Base-by-base conservation (phyloP, 1,140 invertebrate species). In the Brachionus rubens region DNA sequence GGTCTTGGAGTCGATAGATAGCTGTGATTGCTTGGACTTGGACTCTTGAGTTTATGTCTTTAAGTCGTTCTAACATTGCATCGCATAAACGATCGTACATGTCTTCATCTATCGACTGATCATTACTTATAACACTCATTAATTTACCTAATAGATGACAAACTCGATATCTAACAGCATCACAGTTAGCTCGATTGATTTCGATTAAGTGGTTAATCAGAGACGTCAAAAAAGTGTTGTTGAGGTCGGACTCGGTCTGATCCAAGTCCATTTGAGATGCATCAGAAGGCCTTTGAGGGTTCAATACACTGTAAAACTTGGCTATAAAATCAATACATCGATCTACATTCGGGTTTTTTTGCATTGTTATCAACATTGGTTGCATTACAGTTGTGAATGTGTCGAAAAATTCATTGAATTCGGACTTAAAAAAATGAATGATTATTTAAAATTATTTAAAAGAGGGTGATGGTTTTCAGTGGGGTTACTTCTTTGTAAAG, bases 1-100 rank as follows among this genome's bases (percentile, higher is more conserved):
- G 92, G 79, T 91, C 90, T 83, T 94, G 92, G 3, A 94, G 85
- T 46, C 91, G 86, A 21, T 90, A 87, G 16, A 94, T 84, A n/a
- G 91, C 91, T 30, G 89, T 80, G 0, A 92, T 89, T 14, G 92
- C 91, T 80, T 92, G 89, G 41, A 89, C 88, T 46, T 92, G 85
- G 0, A 93, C 90, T 77, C 88, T 87, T 3, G 90, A 86, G n/a
- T 89, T 87, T 30, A 87, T 89, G 80, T 92, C 91, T 83, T 87
- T 83, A 3, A 91, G 83, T 40, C 90, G 81, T 28, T 89, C 87
- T 7, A 90, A 85, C 90, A 92, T 91, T 41, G 87, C 88, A 14
- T 85, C 82, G 48, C 89, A 87, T 36, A 92, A 89, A 76, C 87
- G 87, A 78, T 91, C 89, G 82, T 89, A 92, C 0, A 91, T 82